These are phyloP conservation scores for Epinephelus moara DNA, from an alignment of 2,113 vertebrate genomes.

Conservation along the genomic window DNA sequence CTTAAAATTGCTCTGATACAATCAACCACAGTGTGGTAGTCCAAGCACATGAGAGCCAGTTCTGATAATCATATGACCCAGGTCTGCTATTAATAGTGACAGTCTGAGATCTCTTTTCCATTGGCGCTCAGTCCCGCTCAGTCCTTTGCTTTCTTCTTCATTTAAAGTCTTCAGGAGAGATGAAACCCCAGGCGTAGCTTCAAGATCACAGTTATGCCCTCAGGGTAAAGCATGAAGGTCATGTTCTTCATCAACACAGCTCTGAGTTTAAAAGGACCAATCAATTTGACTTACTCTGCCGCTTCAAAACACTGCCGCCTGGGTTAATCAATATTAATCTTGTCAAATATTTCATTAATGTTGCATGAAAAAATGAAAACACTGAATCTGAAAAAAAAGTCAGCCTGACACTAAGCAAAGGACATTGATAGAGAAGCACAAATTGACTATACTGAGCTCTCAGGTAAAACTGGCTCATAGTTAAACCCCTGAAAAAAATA, in stretches of 20 bases:
- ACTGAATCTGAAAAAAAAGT: neutral
- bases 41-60: constrained; percentile 13
- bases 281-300: constrained; percentile 35
- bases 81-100: constrained; percentile 13
- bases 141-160: constrained; percentile 9
- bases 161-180: constrained; percentile 35
- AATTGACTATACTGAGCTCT: neutral
- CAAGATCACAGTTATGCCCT: constrained; percentile 40
- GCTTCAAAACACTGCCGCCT: constrained; percentile 12
- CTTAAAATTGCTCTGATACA: constrained; percentile 1
- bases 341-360: constrained; percentile 25
- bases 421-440: neutral
- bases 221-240: constrained; percentile 54
- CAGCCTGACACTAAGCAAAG: neutral
- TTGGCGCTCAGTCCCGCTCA: neutral
- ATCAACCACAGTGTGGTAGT: neutral
- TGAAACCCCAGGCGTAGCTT: constrained; percentile 16
- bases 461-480: neutral
- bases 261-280: constrained; percentile 33
- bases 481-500: neutral
- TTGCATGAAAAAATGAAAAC: neutral
- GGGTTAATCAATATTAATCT: constrained; percentile 43
- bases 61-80: constrained; percentile 10
- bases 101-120: constrained; percentile 1
- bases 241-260: constrained; percentile 39